phyloP scores from a whole-genome alignment of 1,140 invertebrate species.

The Brachionus asplanchnoidis region DNA sequence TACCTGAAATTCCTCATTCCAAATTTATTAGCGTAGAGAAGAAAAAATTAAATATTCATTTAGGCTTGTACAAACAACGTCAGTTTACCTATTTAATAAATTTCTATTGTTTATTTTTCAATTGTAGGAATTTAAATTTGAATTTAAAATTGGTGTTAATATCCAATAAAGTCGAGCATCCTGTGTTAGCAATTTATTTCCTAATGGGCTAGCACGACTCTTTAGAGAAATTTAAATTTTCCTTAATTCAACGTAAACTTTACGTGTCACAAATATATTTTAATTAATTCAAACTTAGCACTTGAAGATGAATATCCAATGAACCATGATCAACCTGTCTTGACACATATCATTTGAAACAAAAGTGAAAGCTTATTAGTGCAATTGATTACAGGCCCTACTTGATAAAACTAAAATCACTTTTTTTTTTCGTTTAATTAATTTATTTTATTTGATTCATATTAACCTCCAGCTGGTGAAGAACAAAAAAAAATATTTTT shows the following conservation, averaged over 20 bases:
- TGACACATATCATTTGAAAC: not conserved
- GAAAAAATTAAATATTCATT: slow-evolving; percentile 29
- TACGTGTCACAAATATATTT: not conserved
- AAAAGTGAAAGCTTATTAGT: slow-evolving; percentile 2
- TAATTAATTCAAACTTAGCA: not conserved
- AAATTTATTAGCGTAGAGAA: not conserved
- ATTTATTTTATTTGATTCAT: not conserved
- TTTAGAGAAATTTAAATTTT: not conserved
- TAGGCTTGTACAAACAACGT: not conserved
- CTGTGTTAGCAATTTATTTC: slow-evolving; percentile 5
- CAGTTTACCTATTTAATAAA: slow-evolving; percentile 24
- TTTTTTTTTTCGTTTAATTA: not conserved
- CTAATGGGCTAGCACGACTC: not conserved
- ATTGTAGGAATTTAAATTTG: slow-evolving; percentile 26
- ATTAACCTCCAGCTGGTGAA: too few species aligned
- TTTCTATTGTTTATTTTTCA: not conserved
- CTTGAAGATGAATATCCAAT: not conserved
- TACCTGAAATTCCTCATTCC: not conserved
- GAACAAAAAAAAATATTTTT: too few species aligned
- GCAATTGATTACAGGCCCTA: not conserved
- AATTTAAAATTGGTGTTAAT: slow-evolving; percentile 39
- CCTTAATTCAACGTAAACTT: not conserved
- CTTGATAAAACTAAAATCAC: not conserved
- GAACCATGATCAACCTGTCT: not conserved
- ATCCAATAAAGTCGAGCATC: slow-evolving; percentile 36